Percentiles rank a stretch among this genome's conserved stretches.
These are phyloP conservation scores for Hydrocynus forskahlii DNA, from an alignment of 2,797 vertebrate genomes.

Conservation along the genomic window DNA sequence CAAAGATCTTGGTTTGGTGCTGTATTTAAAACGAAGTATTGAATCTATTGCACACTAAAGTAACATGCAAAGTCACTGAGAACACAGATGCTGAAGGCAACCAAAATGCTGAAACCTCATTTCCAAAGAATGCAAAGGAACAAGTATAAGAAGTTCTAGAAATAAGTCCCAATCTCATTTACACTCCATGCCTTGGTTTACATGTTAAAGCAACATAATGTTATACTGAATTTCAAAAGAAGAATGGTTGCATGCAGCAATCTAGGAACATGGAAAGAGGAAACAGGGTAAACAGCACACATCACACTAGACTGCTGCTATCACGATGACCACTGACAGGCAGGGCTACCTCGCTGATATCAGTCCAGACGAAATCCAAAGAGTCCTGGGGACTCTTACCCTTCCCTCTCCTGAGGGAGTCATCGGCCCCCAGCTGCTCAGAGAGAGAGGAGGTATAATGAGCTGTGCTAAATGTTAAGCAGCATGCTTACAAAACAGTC, in stretches of 20 bases:
- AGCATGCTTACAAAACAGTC: not conserved
- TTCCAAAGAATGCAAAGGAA: not conserved
- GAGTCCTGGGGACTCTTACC: constrained; percentile 63
- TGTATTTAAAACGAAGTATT: not conserved
- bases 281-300: constrained; percentile 33
- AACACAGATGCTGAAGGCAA: constrained; percentile 57
- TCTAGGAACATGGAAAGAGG: constrained; percentile 30
- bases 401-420: constrained; percentile 57
- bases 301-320: constrained; percentile 11
- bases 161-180: not conserved
- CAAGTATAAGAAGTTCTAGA: not conserved
- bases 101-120: constrained; percentile 1
- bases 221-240: not conserved
- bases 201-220: not conserved
- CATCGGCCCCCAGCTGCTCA: constrained; percentile 64
- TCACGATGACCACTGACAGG: constrained; percentile 24
- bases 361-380: constrained; percentile 56
- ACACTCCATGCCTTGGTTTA: not conserved
- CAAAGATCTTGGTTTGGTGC: not conserved
- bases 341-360: constrained; percentile 68
- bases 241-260: constrained; percentile 55
- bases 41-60: not conserved
- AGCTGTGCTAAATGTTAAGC: constrained; percentile 17
- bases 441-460: constrained; percentile 58
- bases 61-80: constrained; percentile 44